Evolutionary conservation across 2,797 vertebrate species (phyloP).

Genomic region (Antrozous pallidus): DNA sequence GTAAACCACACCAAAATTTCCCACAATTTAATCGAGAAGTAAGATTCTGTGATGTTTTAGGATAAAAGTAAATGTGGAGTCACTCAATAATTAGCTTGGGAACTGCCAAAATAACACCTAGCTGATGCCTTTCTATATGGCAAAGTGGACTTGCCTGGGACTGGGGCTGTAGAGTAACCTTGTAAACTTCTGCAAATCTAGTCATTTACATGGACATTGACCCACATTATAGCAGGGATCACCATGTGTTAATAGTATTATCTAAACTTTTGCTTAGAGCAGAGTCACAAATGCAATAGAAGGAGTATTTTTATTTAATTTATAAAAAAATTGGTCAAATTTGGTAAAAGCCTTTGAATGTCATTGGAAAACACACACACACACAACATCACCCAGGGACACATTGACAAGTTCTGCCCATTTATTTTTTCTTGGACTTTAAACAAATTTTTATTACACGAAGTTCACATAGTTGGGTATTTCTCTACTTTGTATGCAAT

Average conservation of each 20-base stretch:
- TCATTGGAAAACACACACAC: background rate
- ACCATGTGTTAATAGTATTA: background rate
- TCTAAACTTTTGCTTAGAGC: background rate
- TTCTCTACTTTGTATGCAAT: background rate
- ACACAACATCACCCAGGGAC: background rate
- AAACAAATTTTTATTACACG: background rate
- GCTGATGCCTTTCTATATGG: background rate
- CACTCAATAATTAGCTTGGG: background rate
- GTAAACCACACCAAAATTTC: background rate
- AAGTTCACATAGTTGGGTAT: background rate
- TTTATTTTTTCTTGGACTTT: background rate
- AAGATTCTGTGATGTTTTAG: background rate
- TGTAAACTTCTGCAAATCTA: background rate
- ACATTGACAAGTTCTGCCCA: background rate
- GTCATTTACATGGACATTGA: background rate
- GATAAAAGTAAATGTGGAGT: background rate
- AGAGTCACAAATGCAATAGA: conserved; percentile 1
- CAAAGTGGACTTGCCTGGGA: background rate
- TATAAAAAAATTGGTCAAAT: conserved; percentile 4
- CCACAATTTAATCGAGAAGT: background rate
- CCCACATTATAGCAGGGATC: background rate
- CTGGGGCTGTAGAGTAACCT: background rate
- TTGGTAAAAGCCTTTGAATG: background rate
- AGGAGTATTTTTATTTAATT: conserved; percentile 6
- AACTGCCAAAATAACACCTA: background rate